These are phyloP conservation scores for Loxodonta africana DNA, from an alignment of 2,113 vertebrate species.

Conservation along the genomic window DNA sequence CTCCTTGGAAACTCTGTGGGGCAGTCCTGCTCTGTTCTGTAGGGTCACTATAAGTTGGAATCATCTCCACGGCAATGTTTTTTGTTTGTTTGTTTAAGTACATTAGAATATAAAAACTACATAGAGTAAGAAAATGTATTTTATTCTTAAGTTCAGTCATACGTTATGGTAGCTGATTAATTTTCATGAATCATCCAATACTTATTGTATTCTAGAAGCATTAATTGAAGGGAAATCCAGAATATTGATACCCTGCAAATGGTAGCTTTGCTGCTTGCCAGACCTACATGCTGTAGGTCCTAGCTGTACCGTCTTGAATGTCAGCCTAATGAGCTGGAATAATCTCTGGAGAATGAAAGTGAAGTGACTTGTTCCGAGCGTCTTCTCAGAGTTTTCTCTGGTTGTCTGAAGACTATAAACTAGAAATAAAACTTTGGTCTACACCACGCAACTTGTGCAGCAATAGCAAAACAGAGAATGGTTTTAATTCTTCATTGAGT, in stretches of 20 bases:
- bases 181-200: slow-evolving; percentile 59
- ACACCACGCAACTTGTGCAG: background rate
- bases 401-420: background rate
- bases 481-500: background rate
- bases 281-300: background rate
- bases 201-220: slow-evolving; percentile 54
- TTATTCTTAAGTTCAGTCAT: background rate
- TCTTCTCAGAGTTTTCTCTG: slow-evolving; percentile 50
- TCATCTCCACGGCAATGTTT: no score
- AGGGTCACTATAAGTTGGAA: no score
- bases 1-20: no score
- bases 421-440: background rate
- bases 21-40: no score
- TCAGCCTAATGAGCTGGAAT: slow-evolving; percentile 50
- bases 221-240: slow-evolving; percentile 60
- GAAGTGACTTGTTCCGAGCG: background rate
- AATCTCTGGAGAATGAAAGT: background rate
- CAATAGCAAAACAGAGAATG: background rate
- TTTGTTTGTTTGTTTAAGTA: no score
- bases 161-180: slow-evolving; percentile 55
- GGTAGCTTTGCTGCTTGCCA: slow-evolving; percentile 56
- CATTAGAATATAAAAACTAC: background rate
- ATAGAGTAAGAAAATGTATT: background rate
- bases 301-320: background rate
- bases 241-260: slow-evolving; percentile 58